Conservation (phyloP, 2,888 invertebrate species). For the Balanococcus diminutus region DNA sequence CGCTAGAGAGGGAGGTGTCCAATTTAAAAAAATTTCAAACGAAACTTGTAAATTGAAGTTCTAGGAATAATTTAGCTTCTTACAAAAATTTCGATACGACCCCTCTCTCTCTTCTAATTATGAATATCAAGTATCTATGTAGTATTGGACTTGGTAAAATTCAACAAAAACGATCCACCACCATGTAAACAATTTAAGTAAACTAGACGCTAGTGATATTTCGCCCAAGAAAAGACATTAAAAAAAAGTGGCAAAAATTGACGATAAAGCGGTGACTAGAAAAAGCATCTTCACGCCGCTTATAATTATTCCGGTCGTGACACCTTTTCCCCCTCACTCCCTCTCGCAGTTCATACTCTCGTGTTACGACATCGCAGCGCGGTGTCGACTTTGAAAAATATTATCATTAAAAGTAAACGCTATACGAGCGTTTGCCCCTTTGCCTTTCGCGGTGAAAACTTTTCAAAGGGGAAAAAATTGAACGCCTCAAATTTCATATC, state of each 20-base stretch:
- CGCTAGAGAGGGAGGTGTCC: too few species aligned
- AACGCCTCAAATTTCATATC: not conserved
- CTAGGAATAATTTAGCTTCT: too few species aligned
- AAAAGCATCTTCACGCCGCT: not conserved
- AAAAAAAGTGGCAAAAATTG: not conserved
- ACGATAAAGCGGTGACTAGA: not conserved
- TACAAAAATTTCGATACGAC: too few species aligned
- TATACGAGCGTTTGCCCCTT: not conserved
- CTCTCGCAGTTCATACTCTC: not conserved
- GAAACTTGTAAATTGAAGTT: too few species aligned
- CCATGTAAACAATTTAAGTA: too few species aligned
- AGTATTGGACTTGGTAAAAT: too few species aligned
- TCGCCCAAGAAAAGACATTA: not conserved
- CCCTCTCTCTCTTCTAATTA: too few species aligned
- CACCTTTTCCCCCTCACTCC: not conserved
- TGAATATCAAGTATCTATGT: too few species aligned
- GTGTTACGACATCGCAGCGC: not conserved
- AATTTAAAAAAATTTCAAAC: too few species aligned
- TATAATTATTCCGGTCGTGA: not conserved
- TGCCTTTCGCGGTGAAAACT: not conserved
- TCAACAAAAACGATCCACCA: too few species aligned
- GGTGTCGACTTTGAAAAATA: conserved; percentile 6
- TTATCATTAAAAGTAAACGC: conserved; percentile 10
- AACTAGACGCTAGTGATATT: not conserved
- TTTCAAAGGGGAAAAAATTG: not conserved